phyloP scores from a whole-genome alignment of 2,113 vertebrate species.

The Reinhardtius hippoglossoides region DNA sequence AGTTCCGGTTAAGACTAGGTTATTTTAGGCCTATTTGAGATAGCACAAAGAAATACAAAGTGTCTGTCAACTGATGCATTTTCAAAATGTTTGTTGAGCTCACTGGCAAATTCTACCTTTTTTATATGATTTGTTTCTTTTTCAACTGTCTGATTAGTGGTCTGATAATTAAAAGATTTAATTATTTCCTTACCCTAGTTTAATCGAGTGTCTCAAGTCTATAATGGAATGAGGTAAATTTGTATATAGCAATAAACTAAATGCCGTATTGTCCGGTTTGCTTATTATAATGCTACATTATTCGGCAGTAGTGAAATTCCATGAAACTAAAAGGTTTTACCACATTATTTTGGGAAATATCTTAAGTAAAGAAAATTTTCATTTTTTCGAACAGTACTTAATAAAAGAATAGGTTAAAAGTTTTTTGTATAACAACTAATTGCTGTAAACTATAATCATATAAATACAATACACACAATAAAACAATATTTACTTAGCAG shows the following conservation, averaged over 20 bases:
- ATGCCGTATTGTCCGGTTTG: too few relatives aligned
- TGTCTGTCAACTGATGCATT: background rate
- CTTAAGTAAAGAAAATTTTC: too few relatives aligned
- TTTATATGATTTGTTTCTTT: background rate
- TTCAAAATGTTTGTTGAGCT: background rate
- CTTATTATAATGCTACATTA: too few relatives aligned
- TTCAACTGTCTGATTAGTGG: background rate
- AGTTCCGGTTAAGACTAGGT: background rate
- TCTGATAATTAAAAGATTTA: background rate
- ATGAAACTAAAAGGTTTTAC: too few relatives aligned
- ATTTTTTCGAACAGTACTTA: too few relatives aligned
- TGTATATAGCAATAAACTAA: background rate
- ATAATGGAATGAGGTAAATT: background rate
- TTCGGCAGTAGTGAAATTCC: too few relatives aligned
- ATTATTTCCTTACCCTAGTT: background rate
- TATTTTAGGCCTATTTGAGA: background rate
- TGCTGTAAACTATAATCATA: background rate
- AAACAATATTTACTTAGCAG: background rate
- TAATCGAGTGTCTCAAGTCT: too few relatives aligned
- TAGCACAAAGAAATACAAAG: background rate
- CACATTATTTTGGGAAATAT: too few relatives aligned
- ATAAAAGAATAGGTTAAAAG: too few relatives aligned
- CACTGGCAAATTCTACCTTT: background rate
- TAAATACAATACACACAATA: background rate
- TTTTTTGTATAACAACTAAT: too few relatives aligned